Evolutionary conservation across 2,797 vertebrate genomes (phyloP).

Genomic region (Pteropus rufus): DNA sequence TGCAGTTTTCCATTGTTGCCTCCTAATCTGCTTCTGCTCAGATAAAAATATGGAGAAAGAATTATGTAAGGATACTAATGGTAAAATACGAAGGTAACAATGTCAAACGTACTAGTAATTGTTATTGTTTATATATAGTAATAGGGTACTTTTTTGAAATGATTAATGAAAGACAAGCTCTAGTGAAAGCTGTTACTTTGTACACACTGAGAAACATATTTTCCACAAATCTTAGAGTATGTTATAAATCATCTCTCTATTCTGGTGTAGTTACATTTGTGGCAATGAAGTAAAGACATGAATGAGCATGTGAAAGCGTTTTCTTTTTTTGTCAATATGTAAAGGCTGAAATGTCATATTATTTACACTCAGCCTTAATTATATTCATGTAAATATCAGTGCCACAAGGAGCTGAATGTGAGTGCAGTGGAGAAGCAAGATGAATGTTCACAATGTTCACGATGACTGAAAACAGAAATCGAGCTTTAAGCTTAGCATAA

Average conservation of each 20-base stretch:
- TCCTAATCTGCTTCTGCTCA: background rate
- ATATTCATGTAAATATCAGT: background rate
- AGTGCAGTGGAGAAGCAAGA: background rate
- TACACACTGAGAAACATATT: background rate
- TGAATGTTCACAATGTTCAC: background rate
- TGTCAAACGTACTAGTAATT: background rate
- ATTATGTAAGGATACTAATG: too few species aligned
- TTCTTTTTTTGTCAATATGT: background rate
- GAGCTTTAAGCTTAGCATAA: background rate
- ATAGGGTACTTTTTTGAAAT: background rate
- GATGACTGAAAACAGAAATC: background rate
- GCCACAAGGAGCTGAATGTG: background rate
- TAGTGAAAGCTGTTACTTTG: background rate
- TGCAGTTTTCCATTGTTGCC: slow-evolving; percentile 16
- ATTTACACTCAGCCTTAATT: background rate
- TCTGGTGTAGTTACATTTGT: background rate
- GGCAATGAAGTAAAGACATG: background rate
- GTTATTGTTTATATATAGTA: background rate
- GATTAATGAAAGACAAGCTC: background rate
- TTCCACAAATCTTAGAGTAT: background rate
- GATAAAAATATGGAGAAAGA: background rate
- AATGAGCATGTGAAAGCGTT: background rate
- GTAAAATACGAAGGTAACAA: background rate
- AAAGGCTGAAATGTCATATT: background rate
- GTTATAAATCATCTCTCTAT: background rate